phyloP scores from a whole-genome alignment of 2,888 invertebrate genomes.

The Myopa tessellatipennis region DNA sequence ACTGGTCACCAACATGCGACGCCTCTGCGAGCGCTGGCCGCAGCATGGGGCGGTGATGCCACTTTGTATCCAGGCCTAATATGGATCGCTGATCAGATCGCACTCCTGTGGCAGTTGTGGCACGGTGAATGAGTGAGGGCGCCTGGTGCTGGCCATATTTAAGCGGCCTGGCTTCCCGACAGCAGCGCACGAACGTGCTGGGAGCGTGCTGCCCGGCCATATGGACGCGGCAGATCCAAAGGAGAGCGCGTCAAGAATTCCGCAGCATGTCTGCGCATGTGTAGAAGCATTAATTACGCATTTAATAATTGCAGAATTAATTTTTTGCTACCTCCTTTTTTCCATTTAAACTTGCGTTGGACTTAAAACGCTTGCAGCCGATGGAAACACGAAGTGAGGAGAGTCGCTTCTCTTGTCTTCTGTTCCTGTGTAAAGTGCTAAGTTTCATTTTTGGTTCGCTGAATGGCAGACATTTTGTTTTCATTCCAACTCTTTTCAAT shows the following conservation, averaged over 20 bases:
- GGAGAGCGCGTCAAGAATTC: neutral
- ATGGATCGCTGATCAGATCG: constrained; percentile 53
- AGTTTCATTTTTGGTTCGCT: neutral
- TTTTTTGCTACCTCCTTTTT: neutral
- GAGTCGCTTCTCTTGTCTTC: neutral
- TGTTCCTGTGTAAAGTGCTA: neutral
- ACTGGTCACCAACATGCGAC: no score
- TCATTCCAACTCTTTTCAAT: neutral
- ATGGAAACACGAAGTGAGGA: neutral
- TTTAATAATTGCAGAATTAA: constrained; percentile 32
- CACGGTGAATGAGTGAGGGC: constrained; percentile 48
- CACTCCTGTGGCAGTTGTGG: constrained; percentile 1
- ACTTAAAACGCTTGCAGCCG: neutral
- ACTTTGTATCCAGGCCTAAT: constrained; percentile 60
- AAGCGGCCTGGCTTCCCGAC: neutral
- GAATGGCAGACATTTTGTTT: neutral
- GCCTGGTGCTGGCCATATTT: constrained; percentile 55
- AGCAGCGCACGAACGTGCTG: neutral
- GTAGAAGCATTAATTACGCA: constrained; percentile 29
- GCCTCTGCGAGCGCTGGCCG: constrained; percentile 39
- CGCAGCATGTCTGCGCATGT: constrained; percentile 10
- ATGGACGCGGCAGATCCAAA: constrained; percentile 4
- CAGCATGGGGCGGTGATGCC: constrained; percentile 61
- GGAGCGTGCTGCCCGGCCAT: neutral
- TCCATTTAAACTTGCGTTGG: neutral